Evolutionary conservation across 2,113 vertebrate species (phyloP).

Genomic region (Periophthalmus modestus): DNA sequence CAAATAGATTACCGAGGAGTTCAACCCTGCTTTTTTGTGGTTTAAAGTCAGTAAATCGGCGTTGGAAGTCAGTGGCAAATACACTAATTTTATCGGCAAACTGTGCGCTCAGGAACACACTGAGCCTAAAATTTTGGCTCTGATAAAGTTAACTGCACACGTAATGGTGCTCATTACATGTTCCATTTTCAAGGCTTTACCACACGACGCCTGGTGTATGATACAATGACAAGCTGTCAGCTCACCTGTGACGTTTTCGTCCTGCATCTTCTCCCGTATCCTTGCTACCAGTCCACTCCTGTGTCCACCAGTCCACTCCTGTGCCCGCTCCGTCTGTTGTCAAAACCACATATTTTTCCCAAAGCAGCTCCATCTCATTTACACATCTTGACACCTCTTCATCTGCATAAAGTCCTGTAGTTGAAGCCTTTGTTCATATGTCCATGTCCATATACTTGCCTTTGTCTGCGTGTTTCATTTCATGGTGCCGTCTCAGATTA

Average conservation of each 20-base stretch:
- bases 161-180: too few species aligned
- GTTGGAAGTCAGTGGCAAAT: conserved; percentile 1
- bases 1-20: conserved; percentile 35
- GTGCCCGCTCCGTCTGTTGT: conserved; percentile 19
- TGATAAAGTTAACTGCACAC: neutral
- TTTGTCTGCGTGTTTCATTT: too few species aligned
- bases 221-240: too few species aligned
- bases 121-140: neutral
- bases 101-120: conserved; percentile 18
- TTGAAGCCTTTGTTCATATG: too few species aligned
- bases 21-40: conserved; percentile 25
- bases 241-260: too few species aligned
- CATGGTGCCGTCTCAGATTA: too few species aligned
- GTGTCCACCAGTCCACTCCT: conserved; percentile 13
- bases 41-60: conserved; percentile 28
- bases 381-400: conserved; percentile 38
- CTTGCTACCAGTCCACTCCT: too few species aligned
- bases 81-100: conserved; percentile 28
- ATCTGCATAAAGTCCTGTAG: conserved; percentile 23
- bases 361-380: conserved; percentile 37
- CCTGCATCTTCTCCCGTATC: too few species aligned
- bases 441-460: too few species aligned
- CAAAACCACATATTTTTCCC: too few species aligned
- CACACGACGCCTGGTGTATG: too few species aligned
- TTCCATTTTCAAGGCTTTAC: too few species aligned